Evolutionary conservation across 2,113 vertebrate species (phyloP), one percentile per base, ranked within the genome.

Genomic region (Acrocephalus kingi): DNA sequence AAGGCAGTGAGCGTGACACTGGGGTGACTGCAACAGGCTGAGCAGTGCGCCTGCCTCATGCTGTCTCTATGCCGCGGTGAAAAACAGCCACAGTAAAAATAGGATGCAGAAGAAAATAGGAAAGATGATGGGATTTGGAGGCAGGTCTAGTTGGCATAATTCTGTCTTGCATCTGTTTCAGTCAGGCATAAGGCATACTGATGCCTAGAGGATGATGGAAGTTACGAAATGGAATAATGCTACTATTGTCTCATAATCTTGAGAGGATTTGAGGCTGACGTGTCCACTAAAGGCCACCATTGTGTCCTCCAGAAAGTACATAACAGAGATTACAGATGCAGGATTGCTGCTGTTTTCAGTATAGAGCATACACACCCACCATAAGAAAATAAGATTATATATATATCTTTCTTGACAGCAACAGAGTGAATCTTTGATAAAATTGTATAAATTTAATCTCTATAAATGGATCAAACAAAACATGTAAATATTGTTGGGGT

Each of bases 21-120:
- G n/a, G 64, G 37, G 64, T 10, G 71, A 10, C 76, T 21, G 89
- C 80, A 91, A 72, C 74, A 80, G 91, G 84, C 78, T 79, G 90
- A 69, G 84, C 39, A 54, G 6, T 5, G 45, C 9, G 30, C 16
- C 30, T 43, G 19, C 43, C 33, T 22, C 20, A 0, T 8, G 31
- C 8, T 23, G 59, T 35, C 46, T 72, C 43, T 7, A 0, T 2
- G 21, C 13, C 82, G 61, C 13, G 1, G 14, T 30, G 2, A 21
- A 46, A 93, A 90, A 10, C 63, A 46, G 55, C 15, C 58, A 5
- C 37, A 1, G 30, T 8, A 13, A 31, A 76, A 84, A 31, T 35
- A 15, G 21, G 28, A 19, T 22, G 78, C 41, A 13, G 33, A 33
- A 51, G 10, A 27, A 89, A 64, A 87, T 21, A 12, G 24, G 49